Evolutionary conservation across 2,113 vertebrate species (phyloP).

Genomic region (Astatoreochromis straeleni): DNA sequence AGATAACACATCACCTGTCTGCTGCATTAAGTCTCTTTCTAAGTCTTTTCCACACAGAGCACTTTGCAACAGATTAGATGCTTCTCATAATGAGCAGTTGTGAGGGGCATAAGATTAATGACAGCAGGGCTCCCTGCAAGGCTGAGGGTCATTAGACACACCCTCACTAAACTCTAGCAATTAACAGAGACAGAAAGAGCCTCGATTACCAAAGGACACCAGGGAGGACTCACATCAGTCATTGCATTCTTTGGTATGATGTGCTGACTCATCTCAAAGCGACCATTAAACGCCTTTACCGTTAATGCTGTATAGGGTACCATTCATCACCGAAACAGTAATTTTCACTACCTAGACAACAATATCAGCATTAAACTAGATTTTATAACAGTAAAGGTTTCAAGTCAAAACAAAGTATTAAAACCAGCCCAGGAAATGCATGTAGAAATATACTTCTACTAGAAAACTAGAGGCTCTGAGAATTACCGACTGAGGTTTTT

Average conservation of each 20-base stretch:
- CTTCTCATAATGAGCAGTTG: slow-evolving; percentile 21
- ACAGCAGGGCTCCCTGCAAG: slow-evolving; percentile 3
- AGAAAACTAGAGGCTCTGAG: neutral
- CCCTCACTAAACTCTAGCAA: slow-evolving; percentile 40
- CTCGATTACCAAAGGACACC: slow-evolving; percentile 28
- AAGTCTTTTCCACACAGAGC: neutral
- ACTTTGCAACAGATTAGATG: slow-evolving; percentile 23
- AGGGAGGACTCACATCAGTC: slow-evolving; percentile 6
- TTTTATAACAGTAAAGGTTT: neutral
- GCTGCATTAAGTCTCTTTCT: neutral
- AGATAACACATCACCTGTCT: slow-evolving; percentile 8
- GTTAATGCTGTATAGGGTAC: neutral
- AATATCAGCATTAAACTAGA: neutral
- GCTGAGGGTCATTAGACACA: slow-evolving; percentile 44
- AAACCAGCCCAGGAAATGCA: neutral
- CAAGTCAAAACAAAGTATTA: neutral
- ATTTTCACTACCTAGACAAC: neutral
- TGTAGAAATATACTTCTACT: neutral
- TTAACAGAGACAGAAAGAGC: slow-evolving; percentile 26
- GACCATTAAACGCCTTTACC: neutral
- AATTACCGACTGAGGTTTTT: neutral
- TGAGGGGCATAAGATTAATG: slow-evolving; percentile 46
- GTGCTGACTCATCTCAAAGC: neutral
- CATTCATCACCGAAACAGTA: neutral
- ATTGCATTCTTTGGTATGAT: neutral